These are phyloP conservation scores for Xiphophorus birchmanni DNA, from an alignment of 2,797 vertebrate genomes.

Conservation along the genomic window DNA sequence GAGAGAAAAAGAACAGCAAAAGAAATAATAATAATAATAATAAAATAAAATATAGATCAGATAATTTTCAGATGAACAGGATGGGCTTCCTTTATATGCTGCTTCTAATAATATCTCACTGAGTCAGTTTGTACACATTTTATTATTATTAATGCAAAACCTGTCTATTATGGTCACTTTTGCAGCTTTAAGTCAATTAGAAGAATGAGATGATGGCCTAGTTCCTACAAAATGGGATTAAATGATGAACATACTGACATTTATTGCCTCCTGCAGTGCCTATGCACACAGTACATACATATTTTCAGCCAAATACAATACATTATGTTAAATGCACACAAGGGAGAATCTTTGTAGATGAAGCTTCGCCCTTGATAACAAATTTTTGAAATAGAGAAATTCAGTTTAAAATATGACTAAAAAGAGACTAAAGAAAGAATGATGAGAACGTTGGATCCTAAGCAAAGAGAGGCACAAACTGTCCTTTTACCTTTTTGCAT, in stretches of 20 bases:
- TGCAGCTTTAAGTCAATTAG: constrained; percentile 13
- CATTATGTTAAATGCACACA: not conserved
- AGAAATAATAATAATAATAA: not conserved
- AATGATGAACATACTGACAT: constrained; percentile 33
- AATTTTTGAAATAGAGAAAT: not conserved
- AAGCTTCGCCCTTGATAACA: not conserved
- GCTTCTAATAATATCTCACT: constrained; percentile 16
- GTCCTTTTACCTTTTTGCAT: constrained; percentile 73
- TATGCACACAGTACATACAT: constrained; percentile 39
- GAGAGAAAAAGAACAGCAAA: not conserved
- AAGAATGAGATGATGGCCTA: not conserved
- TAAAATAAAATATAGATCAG: constrained; percentile 10
- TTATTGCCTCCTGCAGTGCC: constrained; percentile 10
- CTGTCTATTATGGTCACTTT: constrained; percentile 71
- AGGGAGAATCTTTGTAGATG: not conserved
- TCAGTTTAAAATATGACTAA: not conserved
- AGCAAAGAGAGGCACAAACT: constrained; percentile 28
- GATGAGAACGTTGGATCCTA: not conserved
- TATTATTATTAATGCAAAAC: constrained; percentile 28
- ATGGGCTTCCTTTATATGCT: constrained; percentile 13
- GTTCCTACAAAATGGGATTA: constrained; percentile 8
- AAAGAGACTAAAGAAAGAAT: not conserved
- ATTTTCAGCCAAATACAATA: constrained; percentile 24
- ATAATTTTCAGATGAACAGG: constrained; percentile 21
- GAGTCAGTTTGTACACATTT: not conserved